Evolutionary conservation across 2,113 vertebrate genomes (phyloP).

Genomic region (Actenoides hombroni): DNA sequence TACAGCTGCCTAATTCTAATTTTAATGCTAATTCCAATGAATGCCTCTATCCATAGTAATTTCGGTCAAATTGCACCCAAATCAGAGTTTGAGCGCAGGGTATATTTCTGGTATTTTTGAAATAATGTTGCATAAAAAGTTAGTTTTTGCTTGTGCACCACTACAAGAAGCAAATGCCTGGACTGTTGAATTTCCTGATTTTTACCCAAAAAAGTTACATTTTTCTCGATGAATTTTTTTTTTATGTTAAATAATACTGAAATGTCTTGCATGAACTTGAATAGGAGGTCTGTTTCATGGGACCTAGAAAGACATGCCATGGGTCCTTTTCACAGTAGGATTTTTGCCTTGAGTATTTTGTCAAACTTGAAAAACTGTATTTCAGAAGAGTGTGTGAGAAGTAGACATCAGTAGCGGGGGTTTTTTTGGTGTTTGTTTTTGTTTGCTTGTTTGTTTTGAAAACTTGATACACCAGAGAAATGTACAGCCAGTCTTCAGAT

Average conservation of each 20-base stretch:
- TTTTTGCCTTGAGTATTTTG: background rate
- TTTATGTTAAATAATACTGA: background rate
- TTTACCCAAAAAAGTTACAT: background rate
- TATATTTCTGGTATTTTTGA: background rate
- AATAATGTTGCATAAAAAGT: background rate
- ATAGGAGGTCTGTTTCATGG: background rate
- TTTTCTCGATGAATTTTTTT: background rate
- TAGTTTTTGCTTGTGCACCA: fast-evolving
- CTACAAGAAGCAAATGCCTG: fast-evolving
- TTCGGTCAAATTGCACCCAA: too few relatives aligned
- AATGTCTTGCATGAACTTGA: background rate
- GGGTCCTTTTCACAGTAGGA: background rate
- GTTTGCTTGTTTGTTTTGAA: background rate
- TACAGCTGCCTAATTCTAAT: background rate
- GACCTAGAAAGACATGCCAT: background rate
- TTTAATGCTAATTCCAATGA: background rate
- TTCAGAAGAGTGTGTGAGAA: background rate
- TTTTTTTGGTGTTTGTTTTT: too few relatives aligned
- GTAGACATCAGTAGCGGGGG: background rate
- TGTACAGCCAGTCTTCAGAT: background rate
- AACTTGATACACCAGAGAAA: background rate
- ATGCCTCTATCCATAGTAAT: background rate
- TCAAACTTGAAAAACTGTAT: background rate
- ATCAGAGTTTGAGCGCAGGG: too few relatives aligned
- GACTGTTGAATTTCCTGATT: background rate